phyloP scores from a whole-genome alignment of 1,140 invertebrate species.

The Anadara kagoshimensis region DNA sequence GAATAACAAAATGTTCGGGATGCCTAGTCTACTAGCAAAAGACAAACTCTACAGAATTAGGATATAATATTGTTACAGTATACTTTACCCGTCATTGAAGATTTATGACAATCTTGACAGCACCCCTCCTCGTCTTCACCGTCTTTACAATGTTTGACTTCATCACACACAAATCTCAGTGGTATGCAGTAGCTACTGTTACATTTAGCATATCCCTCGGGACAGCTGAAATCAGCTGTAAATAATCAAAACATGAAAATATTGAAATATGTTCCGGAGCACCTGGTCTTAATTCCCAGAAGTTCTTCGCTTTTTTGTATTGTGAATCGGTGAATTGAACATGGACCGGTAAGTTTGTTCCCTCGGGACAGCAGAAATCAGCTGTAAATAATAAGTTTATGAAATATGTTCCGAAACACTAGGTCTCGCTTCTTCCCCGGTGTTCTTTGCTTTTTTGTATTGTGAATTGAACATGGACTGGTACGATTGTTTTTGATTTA shows the following conservation, averaged over 20 bases:
- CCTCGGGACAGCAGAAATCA: not conserved
- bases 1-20: too few relatives aligned
- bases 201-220: constrained; percentile 37
- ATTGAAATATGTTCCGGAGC: not conserved
- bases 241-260: not conserved
- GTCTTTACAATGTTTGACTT: constrained; percentile 72
- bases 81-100: not conserved
- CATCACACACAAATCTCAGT: constrained; percentile 50
- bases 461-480: not conserved
- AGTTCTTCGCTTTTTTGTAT: not conserved
- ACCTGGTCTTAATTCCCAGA: not conserved
- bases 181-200: constrained; percentile 44
- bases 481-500: not conserved
- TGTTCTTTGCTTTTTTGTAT: not conserved
- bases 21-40: too few relatives aligned
- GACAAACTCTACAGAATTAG: not conserved
- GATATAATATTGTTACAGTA: not conserved
- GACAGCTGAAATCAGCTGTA: constrained; percentile 32
- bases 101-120: constrained; percentile 6
- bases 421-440: not conserved
- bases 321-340: not conserved
- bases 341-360: not conserved
- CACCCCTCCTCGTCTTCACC: constrained; percentile 62
- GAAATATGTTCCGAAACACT: not conserved
- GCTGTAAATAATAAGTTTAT: not conserved